Evolutionary conservation across 2,888 invertebrate species (phyloP).

Genomic region (Rugalucina vietnamica): DNA sequence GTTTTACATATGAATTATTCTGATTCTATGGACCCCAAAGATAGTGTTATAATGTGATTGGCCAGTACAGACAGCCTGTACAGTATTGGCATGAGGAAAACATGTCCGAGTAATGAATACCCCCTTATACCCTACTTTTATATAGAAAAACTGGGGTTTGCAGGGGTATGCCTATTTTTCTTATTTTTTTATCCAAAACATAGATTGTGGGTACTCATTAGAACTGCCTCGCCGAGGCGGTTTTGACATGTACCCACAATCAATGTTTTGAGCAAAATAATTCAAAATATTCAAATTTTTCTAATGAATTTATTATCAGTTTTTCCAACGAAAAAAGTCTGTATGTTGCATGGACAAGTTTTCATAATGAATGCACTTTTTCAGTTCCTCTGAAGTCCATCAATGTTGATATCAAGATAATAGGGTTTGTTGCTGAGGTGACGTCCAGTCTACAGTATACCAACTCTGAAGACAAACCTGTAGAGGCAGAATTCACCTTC

Average conservation of each 20-base stretch:
- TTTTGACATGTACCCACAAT: neutral
- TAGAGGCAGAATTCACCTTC: slow-evolving; percentile 73
- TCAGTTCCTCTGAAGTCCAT: slow-evolving; percentile 65
- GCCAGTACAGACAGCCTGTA: no score
- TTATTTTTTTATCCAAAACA: neutral
- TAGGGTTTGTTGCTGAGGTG: slow-evolving; percentile 62
- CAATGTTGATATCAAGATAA: slow-evolving; percentile 51
- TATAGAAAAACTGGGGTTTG: neutral
- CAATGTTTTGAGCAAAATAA: neutral
- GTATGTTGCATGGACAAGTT: neutral
- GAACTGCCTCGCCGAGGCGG: neutral
- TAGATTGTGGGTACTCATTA: neutral
- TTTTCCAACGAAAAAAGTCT: neutral
- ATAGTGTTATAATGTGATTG: neutral
- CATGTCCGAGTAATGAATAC: neutral
- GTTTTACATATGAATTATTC: neutral
- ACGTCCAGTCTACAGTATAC: slow-evolving; percentile 63
- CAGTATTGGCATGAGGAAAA: neutral
- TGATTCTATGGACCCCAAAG: neutral
- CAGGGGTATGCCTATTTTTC: neutral
- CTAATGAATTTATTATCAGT: neutral
- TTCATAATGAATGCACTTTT: slow-evolving; percentile 1
- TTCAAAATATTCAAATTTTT: neutral
- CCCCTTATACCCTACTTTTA: neutral
- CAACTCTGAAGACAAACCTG: slow-evolving; percentile 63